Evolutionary conservation across 1,140 invertebrate species (phyloP).

Genomic region (Hyles euphorbiae): DNA sequence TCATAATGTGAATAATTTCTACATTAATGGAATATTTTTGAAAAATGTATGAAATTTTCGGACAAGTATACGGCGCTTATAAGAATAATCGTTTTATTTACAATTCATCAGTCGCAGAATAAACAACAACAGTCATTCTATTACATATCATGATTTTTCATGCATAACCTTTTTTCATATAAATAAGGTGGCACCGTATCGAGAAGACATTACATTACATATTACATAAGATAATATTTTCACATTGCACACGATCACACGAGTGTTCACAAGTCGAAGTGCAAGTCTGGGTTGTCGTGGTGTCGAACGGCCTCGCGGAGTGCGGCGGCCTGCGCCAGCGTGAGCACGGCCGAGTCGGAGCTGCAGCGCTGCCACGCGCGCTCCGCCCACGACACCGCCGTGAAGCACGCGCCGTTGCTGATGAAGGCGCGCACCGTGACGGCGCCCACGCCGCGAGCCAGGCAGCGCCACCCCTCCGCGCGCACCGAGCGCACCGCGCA

Average conservation of each 20-base stretch:
- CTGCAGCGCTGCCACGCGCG: constrained; percentile 47
- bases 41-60: constrained; percentile 65
- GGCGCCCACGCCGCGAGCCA: constrained; percentile 84
- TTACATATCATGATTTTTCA: background rate
- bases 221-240: too few species aligned
- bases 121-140: background rate
- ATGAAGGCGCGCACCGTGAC: constrained; percentile 91
- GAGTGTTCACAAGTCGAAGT: constrained; percentile 32
- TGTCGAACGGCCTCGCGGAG: constrained; percentile 67
- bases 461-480: constrained; percentile 81
- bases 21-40: constrained; percentile 61
- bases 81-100: constrained; percentile 30
- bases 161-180: background rate
- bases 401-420: constrained; percentile 93
- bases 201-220: too few species aligned
- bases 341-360: constrained; percentile 31
- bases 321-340: constrained; percentile 48
- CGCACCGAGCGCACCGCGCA: constrained; percentile 83
- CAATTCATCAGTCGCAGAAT: constrained; percentile 7
- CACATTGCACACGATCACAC: background rate
- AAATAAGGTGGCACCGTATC: background rate
- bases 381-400: constrained; percentile 85
- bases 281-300: constrained; percentile 35
- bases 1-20: constrained; percentile 65
- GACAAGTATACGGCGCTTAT: constrained; percentile 52